These are phyloP conservation scores for Alligator mississippiensis DNA, from an alignment of 2,113 vertebrate species.

Conservation along the genomic window DNA sequence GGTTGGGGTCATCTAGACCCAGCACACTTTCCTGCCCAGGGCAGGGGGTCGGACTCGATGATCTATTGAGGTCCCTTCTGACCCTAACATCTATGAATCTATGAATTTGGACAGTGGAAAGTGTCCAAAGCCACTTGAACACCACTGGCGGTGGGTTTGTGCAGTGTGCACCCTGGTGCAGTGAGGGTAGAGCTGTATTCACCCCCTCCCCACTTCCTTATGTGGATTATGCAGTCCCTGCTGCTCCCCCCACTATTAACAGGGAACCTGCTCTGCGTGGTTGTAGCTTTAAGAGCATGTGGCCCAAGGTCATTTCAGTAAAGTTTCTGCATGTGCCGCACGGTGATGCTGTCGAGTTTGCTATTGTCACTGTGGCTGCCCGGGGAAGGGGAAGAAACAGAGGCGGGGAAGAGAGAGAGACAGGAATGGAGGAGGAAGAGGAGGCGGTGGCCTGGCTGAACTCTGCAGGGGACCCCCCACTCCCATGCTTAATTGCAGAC, in stretches of 20 bases:
- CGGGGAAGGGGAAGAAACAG: not conserved
- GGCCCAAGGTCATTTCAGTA: not conserved
- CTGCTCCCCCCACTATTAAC: not conserved
- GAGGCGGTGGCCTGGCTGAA: not conserved
- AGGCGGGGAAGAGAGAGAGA: not conserved
- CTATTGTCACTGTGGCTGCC: not conserved
- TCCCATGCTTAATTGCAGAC: slow-evolving; percentile 2
- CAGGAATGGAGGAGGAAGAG: not conserved
- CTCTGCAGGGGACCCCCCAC: not conserved
- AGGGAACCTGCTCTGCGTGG: not conserved
- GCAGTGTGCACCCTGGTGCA: too few relatives aligned
- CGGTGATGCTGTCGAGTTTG: not conserved
- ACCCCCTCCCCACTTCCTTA: not conserved
- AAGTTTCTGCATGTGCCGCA: not conserved
- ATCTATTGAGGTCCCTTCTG: too few relatives aligned
- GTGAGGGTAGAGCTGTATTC: not conserved
- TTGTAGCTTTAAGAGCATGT: not conserved
- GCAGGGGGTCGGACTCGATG: too few relatives aligned
- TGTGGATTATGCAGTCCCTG: too few relatives aligned
- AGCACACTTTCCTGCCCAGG: too few relatives aligned
- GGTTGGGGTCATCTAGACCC: too few relatives aligned
- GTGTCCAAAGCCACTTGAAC: too few relatives aligned
- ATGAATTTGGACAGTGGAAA: too few relatives aligned
- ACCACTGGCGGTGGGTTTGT: too few relatives aligned
- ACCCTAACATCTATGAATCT: too few relatives aligned